Evolutionary conservation across 2,888 invertebrate species (phyloP).

Genomic region (Microplitis deprimator): DNA sequence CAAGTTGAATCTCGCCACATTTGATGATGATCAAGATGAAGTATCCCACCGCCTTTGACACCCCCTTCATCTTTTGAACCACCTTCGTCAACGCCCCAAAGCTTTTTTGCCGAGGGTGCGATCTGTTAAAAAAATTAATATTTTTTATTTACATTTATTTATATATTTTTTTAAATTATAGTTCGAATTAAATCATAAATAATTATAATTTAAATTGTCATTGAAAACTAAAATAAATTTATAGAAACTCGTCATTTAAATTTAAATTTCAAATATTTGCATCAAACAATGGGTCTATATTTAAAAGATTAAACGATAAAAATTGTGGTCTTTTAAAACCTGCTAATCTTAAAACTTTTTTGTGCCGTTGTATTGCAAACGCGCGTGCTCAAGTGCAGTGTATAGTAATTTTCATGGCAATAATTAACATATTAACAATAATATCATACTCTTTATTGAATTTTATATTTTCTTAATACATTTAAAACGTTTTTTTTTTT

Average conservation of each 20-base stretch:
- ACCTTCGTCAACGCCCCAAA: slow-evolving; percentile 82
- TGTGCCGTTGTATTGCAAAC: slow-evolving; percentile 25
- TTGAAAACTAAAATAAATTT: too few relatives aligned
- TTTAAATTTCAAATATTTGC: background rate
- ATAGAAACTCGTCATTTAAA: too few relatives aligned
- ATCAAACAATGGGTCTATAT: background rate
- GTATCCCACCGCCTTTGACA: slow-evolving; percentile 82
- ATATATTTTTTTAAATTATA: background rate
- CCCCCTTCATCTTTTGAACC: slow-evolving; percentile 78
- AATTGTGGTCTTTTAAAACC: background rate
- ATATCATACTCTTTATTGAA: background rate
- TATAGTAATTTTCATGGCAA: slow-evolving; percentile 23
- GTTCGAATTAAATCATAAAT: too few relatives aligned
- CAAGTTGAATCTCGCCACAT: slow-evolving; percentile 95
- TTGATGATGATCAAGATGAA: slow-evolving; percentile 86
- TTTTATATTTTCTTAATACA: slow-evolving; percentile 5
- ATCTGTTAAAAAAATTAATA: slow-evolving; percentile 77
- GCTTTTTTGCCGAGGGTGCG: slow-evolving; percentile 93
- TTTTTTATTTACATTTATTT: background rate
- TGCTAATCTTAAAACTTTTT: slow-evolving; percentile 3
- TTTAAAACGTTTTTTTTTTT: too few relatives aligned
- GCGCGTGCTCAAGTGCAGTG: slow-evolving; percentile 33
- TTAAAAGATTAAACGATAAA: slow-evolving; percentile 2
- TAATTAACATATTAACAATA: background rate
- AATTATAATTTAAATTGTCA: too few relatives aligned